A percentile compares a stretch with the other conserved stretches of the same genome.
Evolutionary conservation across 2,113 vertebrate genomes (phyloP).

Genomic region (Microtus pennsylvanicus): DNA sequence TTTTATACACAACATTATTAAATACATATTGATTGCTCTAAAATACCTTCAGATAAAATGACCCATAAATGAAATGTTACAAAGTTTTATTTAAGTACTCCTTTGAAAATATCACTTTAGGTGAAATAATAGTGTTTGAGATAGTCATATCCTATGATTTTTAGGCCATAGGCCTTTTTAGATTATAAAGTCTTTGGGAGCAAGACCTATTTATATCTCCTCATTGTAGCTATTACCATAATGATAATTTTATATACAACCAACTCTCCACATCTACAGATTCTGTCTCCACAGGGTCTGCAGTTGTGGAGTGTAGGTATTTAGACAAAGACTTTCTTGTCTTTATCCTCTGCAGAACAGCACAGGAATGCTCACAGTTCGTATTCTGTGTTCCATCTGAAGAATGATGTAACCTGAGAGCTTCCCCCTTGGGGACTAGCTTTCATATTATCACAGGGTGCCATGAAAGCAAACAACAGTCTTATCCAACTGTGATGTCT

Average conservation of each 20-base stretch:
- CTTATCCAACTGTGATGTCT: not conserved
- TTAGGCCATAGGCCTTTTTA: not conserved
- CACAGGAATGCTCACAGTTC: not conserved
- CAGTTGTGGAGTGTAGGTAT: not conserved
- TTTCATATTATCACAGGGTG: not conserved
- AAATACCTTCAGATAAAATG: not conserved
- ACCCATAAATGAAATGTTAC: not conserved
- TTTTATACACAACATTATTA: not conserved
- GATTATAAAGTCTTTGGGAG: not conserved
- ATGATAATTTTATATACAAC: not conserved
- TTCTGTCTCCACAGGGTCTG: not conserved
- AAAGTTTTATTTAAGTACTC: not conserved
- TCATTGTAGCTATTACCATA: not conserved
- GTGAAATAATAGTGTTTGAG: not conserved
- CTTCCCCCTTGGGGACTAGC: not conserved
- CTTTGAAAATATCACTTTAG: not conserved
- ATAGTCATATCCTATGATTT: not conserved
- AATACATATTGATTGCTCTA: not conserved
- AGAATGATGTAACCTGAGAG: not conserved
- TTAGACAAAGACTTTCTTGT: not conserved
- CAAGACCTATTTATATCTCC: not conserved
- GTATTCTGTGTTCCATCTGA: not conserved
- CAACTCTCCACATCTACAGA: not conserved
- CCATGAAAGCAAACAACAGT: not conserved
- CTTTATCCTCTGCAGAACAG: not conserved